phyloP scores from a whole-genome alignment of 2,888 invertebrate genomes.

The Rotaria sp. region DNA sequence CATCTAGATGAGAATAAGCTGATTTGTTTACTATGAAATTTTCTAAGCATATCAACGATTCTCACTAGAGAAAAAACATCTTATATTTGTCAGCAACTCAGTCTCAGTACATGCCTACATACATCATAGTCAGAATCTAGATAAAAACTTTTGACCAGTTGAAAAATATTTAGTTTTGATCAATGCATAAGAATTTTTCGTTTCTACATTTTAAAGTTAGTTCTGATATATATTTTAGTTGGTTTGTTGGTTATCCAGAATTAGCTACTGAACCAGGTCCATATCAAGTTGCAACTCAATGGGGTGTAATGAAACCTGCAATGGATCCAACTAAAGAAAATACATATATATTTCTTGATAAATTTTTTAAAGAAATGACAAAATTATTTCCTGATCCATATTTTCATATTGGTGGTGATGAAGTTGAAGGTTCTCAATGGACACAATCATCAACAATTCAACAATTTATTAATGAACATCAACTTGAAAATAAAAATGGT shows the following conservation, averaged over 20 bases:
- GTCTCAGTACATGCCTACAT: no score
- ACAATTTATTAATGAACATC: background rate
- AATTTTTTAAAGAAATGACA: conserved; percentile 47
- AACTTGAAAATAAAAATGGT: background rate
- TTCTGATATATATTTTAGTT: conserved; percentile 51
- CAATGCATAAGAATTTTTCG: no score
- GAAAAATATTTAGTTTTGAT: no score
- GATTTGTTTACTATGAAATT: no score
- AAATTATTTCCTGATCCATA: conserved; percentile 37
- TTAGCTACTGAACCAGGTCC: conserved; percentile 46
- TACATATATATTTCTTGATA: conserved; percentile 47
- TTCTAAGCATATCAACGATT: no score
- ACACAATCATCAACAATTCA: background rate
- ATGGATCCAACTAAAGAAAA: conserved; percentile 47
- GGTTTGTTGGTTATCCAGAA: conserved; percentile 45
- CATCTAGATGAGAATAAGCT: no score
- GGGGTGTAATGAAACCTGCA: background rate
- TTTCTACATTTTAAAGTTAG: no score
- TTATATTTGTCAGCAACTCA: no score
- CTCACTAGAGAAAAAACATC: no score
- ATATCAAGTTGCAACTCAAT: background rate
- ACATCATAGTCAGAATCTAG: no score
- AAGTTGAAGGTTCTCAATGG: conserved; percentile 33
- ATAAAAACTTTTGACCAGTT: no score
- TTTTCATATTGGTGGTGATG: conserved; percentile 41